A percentile compares a stretch with the other conserved stretches of the same genome.
Conservation (phyloP, 2,113 vertebrate genomes). For the Chamaea fasciata region DNA sequence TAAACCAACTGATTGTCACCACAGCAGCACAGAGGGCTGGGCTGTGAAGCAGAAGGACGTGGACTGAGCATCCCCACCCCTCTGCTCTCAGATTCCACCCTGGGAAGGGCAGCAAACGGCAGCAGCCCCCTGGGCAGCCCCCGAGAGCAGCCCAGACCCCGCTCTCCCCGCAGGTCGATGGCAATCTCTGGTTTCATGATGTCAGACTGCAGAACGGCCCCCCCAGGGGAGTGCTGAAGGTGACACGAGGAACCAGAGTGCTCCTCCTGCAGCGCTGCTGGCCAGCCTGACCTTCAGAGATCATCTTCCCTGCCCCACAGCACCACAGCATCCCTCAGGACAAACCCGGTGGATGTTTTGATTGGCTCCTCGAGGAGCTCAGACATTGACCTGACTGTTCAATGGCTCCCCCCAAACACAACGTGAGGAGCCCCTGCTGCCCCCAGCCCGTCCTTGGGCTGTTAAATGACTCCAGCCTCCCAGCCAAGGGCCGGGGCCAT, state of each 20-base stretch:
- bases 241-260: neutral
- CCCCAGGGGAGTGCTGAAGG: neutral
- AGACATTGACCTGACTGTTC: neutral
- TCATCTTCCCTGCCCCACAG: neutral
- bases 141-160: neutral
- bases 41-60: neutral
- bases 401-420: neutral
- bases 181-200: neutral
- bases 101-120: neutral
- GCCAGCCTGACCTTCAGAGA: slow-evolving; percentile 20
- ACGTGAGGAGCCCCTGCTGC: neutral
- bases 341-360: neutral
- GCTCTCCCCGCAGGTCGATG: neutral
- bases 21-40: neutral
- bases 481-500: neutral
- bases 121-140: neutral
- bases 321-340: neutral
- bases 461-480: neutral
- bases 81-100: neutral
- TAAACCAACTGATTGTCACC: neutral
- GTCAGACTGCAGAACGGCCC: slow-evolving; percentile 18
- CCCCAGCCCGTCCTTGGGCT: neutral
- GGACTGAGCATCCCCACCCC: neutral
- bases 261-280: neutral
- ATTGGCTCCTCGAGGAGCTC: neutral